Percentiles rank a stretch among this genome's conserved stretches.
Evolutionary conservation across 2,113 vertebrate species (phyloP).

Genomic region (Oreochromis niloticus): DNA sequence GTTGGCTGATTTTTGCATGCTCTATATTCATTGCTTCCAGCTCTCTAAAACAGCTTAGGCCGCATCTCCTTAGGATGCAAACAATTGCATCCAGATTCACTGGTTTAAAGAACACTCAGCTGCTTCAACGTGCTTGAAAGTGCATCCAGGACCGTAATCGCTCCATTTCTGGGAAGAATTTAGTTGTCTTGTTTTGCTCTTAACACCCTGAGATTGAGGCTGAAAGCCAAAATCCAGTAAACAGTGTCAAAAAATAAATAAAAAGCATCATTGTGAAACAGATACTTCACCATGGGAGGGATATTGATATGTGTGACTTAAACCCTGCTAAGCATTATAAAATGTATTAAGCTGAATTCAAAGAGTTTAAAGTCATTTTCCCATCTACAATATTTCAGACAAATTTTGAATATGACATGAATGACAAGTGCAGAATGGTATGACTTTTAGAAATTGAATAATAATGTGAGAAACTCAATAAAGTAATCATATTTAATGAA

Average conservation of each 20-base stretch:
- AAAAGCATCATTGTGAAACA: not conserved
- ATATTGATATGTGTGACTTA: not conserved
- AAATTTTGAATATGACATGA: not conserved
- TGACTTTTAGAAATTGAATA: not conserved
- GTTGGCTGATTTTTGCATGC: conserved; percentile 33
- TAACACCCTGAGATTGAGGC: not conserved
- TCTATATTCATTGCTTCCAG: conserved; percentile 51
- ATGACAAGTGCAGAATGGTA: not conserved
- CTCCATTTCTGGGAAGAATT: not conserved
- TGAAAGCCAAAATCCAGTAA: not conserved
- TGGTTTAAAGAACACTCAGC: not conserved
- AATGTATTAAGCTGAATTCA: not conserved
- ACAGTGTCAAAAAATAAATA: not conserved
- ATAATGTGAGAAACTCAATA: not conserved
- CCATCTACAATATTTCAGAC: not conserved
- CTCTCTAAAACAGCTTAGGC: conserved; percentile 15
- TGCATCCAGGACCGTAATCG: not conserved
- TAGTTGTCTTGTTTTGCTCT: not conserved
- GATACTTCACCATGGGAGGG: not conserved
- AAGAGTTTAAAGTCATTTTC: not conserved
- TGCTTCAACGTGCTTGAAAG: not conserved
- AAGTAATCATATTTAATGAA: not conserved
- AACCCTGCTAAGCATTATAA: not conserved
- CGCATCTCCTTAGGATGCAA: not conserved
- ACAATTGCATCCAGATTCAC: not conserved